Base-by-base conservation (phyloP, 1,140 invertebrate genomes). In the Lysiphlebus fabarum region DNA sequence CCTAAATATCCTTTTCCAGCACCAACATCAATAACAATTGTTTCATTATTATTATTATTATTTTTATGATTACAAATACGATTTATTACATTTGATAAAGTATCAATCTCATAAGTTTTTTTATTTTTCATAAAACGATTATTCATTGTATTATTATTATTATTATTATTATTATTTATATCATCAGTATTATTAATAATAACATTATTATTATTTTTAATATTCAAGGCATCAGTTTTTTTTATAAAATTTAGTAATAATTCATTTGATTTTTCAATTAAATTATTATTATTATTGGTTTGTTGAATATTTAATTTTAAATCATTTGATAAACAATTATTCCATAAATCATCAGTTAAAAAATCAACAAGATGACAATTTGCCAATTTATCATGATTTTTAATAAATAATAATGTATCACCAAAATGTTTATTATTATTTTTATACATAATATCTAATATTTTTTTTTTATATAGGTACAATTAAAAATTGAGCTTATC, bases 1-100 rank as follows among this genome's bases (percentile, higher is more conserved):
- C 89, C 89, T 0, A 95, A 76, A 76, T 94, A 92, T 1, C 91
- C 92, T 74, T 91, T 90, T 1, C 92, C 92, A 75, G 92, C 92
- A 0, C 92, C 92, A 38, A 91, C 84, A 76, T 96, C 92, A 44
- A 95, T 83, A 61, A 92, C 81, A 36, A 77, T 26, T 26, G 17
- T 26, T 26, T 26, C 17, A 26, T 26, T 17, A 1, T 17, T 58
- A 43, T 55, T 64, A 45, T 38, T 34, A 12, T 67, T 59, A 12
- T 51, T 12, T 36, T 65, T 38, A n/a, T n/a, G n/a, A n/a, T 50
- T 69, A 62, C 59, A 74, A 66, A 60, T 70, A 62, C 11, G 60
- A 26, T 26, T 62, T 42, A 81, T 59, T 9, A 78, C 55, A 62
- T 66, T 70, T 8, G 82, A 63, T 69, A 87, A 81, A 17, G 79